Evolutionary conservation across 2,797 vertebrate genomes (phyloP).

Genomic region (Octomys mimax): DNA sequence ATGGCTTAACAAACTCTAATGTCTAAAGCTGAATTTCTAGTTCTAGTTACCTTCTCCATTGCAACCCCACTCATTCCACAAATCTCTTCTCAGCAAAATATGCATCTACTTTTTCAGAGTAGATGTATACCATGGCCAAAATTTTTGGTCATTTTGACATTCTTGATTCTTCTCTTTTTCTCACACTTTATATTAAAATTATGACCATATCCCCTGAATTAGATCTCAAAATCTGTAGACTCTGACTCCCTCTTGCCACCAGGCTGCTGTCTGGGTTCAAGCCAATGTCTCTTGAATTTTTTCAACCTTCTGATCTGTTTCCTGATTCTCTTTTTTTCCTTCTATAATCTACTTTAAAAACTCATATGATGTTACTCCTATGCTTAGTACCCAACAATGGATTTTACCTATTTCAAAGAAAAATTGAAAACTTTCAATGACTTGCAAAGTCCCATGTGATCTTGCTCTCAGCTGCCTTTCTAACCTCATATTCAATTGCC

Average conservation of each 20-base stretch:
- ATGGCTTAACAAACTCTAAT: not conserved
- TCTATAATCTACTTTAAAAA: constrained; percentile 6
- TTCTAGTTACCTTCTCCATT: not conserved
- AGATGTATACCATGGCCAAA: not conserved
- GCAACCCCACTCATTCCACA: not conserved
- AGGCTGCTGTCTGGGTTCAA: not conserved
- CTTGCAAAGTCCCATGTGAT: not conserved
- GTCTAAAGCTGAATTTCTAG: constrained; percentile 8
- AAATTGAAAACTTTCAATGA: constrained; percentile 8
- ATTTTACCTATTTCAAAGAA: constrained; percentile 11
- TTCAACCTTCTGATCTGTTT: not conserved
- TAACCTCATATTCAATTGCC: not conserved
- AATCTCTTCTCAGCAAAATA: not conserved
- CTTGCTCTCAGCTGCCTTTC: not conserved
- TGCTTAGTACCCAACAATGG: not conserved
- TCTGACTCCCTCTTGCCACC: not conserved
- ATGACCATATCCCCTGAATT: not conserved
- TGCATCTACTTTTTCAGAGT: constrained; percentile 6
- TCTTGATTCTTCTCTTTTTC: not conserved
- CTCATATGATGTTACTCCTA: not conserved
- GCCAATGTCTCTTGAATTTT: not conserved
- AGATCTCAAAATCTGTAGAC: not conserved
- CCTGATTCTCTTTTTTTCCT: not conserved
- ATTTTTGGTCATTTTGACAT: not conserved
- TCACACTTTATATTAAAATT: not conserved